These are phyloP conservation scores for Heteromurus nitidus DNA, from an alignment of 2,888 invertebrate genomes.

Conservation along the genomic window DNA sequence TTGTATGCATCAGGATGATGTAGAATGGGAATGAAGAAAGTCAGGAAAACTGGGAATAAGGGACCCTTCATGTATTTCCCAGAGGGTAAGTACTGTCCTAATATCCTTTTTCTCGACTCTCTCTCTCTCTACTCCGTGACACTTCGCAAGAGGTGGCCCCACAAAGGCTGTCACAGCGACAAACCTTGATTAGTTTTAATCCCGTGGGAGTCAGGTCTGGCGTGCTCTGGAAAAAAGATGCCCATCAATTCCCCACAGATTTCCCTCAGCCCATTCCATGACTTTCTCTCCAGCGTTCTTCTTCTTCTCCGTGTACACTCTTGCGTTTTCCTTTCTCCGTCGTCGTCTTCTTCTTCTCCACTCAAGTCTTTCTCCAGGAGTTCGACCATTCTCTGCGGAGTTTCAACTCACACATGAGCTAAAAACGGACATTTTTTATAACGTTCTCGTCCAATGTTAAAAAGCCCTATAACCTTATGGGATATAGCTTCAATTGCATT, in stretches of 20 bases:
- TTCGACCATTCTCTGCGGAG: slow-evolving; percentile 58
- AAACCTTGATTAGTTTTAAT: slow-evolving; percentile 74
- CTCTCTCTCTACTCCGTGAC: slow-evolving; percentile 73
- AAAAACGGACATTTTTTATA: slow-evolving; percentile 10
- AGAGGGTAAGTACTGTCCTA: slow-evolving; percentile 72
- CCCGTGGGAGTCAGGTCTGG: slow-evolving; percentile 72
- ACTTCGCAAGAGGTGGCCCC: slow-evolving; percentile 73
- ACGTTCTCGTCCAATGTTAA: too few species aligned
- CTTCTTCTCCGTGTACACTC: slow-evolving; percentile 32
- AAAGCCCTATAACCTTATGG: too few species aligned
- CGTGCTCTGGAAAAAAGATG: slow-evolving; percentile 74
- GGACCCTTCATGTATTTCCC: slow-evolving; percentile 73
- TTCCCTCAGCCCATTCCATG: slow-evolving; percentile 70
- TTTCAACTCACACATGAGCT: slow-evolving; percentile 49
- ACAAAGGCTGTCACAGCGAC: slow-evolving; percentile 74
- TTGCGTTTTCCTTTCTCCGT: slow-evolving; percentile 53
- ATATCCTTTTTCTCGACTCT: slow-evolving; percentile 71
- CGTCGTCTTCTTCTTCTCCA: slow-evolving; percentile 39
- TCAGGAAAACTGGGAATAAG: slow-evolving; percentile 66
- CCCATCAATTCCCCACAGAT: slow-evolving; percentile 72
- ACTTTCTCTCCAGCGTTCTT: slow-evolving; percentile 57
- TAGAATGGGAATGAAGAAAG: slow-evolving; percentile 66
- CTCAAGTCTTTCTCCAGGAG: slow-evolving; percentile 53
- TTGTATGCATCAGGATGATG: slow-evolving; percentile 68
- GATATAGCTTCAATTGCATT: too few species aligned